phyloP scores from a whole-genome alignment of 1,140 invertebrate species.

The Brachionus plicatilis region DNA sequence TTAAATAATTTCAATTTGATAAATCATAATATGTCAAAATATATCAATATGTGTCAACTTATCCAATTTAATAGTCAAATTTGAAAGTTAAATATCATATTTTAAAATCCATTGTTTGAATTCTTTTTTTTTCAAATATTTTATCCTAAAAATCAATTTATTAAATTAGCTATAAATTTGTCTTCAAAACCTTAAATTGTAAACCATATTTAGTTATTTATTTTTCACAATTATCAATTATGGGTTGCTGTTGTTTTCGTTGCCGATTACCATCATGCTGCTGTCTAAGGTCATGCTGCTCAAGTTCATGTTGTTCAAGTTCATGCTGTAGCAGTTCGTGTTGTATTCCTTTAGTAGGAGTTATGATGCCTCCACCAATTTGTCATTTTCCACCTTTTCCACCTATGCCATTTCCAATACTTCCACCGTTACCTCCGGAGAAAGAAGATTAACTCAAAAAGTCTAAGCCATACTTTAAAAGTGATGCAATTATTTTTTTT shows the following conservation, averaged over 20 bases:
- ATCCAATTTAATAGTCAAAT: background rate
- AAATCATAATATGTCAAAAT: background rate
- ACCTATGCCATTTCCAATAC: background rate
- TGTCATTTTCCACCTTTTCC: background rate
- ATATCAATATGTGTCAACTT: background rate
- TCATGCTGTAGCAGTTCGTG: background rate
- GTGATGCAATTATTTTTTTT: too few species aligned
- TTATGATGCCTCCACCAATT: background rate
- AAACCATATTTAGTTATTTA: too few species aligned
- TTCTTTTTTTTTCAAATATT: background rate
- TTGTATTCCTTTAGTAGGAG: background rate
- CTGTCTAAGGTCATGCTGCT: background rate
- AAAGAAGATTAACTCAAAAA: background rate
- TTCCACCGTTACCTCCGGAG: background rate
- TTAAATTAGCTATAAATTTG: too few species aligned
- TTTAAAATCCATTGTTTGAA: background rate
- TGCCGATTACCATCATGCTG: background rate
- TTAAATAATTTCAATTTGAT: background rate
- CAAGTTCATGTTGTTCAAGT: background rate
- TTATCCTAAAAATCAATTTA: too few species aligned
- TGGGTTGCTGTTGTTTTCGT: background rate
- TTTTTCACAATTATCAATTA: background rate
- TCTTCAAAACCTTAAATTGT: too few species aligned
- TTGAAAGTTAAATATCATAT: background rate
- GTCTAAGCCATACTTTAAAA: background rate